Percentiles rank a stretch among this genome's conserved stretches.
phyloP scores from a whole-genome alignment of 1,140 invertebrate genomes.

The Trissolcus basalis region DNA sequence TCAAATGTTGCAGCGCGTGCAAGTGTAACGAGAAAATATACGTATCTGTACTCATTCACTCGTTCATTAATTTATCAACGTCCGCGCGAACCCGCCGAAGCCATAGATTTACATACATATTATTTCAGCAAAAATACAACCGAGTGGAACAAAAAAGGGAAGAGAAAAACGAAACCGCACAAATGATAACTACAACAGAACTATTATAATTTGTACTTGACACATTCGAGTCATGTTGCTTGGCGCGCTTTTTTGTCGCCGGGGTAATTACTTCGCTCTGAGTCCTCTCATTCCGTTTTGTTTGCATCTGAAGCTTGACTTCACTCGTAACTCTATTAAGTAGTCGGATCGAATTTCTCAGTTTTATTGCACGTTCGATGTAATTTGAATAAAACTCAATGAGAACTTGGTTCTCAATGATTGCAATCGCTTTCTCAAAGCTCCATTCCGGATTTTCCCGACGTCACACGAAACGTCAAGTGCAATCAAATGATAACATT shows the following conservation, averaged over 20 bases:
- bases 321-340: constrained; percentile 8
- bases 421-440: no score
- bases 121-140: constrained; percentile 18
- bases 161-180: constrained; percentile 25
- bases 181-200: constrained; percentile 44
- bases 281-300: constrained; percentile 11
- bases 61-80: constrained; percentile 55
- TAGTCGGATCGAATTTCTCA: constrained; percentile 5
- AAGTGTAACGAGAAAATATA: constrained; percentile 53
- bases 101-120: constrained; percentile 38
- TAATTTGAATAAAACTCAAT: no score
- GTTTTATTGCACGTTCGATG: background rate
- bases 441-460: background rate
- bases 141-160: no score
- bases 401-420: no score
- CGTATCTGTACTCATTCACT: constrained; percentile 48
- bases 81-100: constrained; percentile 36
- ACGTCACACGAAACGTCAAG: no score
- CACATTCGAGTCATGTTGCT: constrained; percentile 36
- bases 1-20: constrained; percentile 48
- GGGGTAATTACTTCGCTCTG: constrained; percentile 28
- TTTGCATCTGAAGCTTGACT: constrained; percentile 1
- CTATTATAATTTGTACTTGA: constrained; percentile 56
- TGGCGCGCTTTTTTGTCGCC: constrained; percentile 8
- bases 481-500: no score